Percentiles rank a stretch among this genome's conserved stretches.
phyloP scores from a whole-genome alignment of 2,113 vertebrate species.

The Gorsachius goisagi region DNA sequence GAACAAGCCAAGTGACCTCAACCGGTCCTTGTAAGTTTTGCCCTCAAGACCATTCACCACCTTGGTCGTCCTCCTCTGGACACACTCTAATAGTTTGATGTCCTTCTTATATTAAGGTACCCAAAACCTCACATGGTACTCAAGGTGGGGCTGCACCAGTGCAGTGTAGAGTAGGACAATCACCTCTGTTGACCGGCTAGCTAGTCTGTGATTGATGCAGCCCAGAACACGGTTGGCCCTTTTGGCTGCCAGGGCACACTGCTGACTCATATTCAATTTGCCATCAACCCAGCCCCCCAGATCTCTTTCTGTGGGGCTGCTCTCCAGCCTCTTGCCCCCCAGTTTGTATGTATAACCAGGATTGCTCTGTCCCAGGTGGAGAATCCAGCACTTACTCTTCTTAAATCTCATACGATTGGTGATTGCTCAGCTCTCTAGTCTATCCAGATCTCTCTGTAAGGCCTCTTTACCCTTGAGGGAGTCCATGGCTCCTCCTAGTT shows the following conservation, averaged over 20 bases:
- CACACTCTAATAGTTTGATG: background rate
- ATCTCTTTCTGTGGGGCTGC: background rate
- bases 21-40: background rate
- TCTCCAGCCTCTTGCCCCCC: background rate
- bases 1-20: background rate
- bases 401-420: too few species aligned
- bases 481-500: background rate
- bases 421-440: too few species aligned
- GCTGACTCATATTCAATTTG: background rate
- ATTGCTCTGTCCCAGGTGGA: background rate
- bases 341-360: background rate
- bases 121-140: too few species aligned
- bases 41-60: background rate
- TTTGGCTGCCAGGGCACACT: background rate
- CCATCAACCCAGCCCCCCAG: background rate
- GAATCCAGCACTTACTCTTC: background rate
- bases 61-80: background rate
- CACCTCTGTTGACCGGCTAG: too few species aligned
- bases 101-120: background rate
- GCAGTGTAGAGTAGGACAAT: too few species aligned
- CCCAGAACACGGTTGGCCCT: background rate
- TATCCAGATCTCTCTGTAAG: too few species aligned
- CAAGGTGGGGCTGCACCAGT: too few species aligned
- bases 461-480: background rate
- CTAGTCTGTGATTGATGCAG: too few species aligned